These are phyloP conservation scores for Lindbergichthys nudifrons DNA, from an alignment of 2,797 vertebrate genomes.

Conservation along the genomic window DNA sequence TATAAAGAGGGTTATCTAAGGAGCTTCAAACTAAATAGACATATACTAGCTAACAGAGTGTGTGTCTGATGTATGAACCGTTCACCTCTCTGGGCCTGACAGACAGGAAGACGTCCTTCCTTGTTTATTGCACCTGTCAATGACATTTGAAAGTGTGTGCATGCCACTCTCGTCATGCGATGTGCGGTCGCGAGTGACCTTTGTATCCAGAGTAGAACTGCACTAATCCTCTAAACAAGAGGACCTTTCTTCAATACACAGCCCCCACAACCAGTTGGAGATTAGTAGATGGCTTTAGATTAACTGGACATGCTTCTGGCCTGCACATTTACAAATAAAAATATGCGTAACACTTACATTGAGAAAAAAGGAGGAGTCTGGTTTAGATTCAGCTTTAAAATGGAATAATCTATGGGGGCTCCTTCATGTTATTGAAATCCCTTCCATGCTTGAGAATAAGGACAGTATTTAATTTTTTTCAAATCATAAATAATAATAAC, in stretches of 20 bases:
- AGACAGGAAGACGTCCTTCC: background rate
- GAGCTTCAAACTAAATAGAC: conserved; percentile 17
- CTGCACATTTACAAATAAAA: conserved; percentile 31
- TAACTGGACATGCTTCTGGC: conserved; percentile 52
- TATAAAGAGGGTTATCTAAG: background rate
- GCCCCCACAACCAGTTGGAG: conserved; percentile 59
- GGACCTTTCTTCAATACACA: conserved; percentile 72
- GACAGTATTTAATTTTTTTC: background rate
- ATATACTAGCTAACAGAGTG: conserved; percentile 2
- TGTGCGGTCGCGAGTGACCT: conserved; percentile 7
- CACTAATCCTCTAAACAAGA: conserved; percentile 78
- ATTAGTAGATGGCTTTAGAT: conserved; percentile 68
- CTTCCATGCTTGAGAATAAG: background rate
- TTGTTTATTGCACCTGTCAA: background rate
- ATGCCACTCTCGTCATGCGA: conserved; percentile 14
- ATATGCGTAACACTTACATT: background rate
- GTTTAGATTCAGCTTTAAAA: background rate
- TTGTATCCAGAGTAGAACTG: conserved; percentile 44
- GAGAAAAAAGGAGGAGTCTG: background rate
- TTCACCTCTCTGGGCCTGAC: background rate
- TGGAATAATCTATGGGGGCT: background rate
- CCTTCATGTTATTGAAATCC: conserved; percentile 1
- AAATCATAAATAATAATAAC: conserved; percentile 11
- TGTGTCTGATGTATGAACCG: background rate
- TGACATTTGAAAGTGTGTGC: conserved; percentile 27